Percentiles rank a stretch among this genome's conserved stretches.
Evolutionary conservation across 2,888 invertebrate species (phyloP).

Genomic region (Gisinianus flammeolus): DNA sequence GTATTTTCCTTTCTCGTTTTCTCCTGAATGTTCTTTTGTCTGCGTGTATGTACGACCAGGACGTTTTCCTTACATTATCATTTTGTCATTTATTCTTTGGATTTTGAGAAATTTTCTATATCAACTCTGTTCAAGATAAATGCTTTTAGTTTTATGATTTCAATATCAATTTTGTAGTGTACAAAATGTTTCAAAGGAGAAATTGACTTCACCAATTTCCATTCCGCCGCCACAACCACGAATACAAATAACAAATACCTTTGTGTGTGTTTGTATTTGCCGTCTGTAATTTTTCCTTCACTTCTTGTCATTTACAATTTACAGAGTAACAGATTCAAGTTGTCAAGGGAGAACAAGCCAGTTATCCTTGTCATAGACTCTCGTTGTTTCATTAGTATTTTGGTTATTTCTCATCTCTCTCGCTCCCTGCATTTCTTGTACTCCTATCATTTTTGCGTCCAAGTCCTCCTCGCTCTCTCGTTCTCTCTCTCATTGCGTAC

Average conservation of each 20-base stretch:
- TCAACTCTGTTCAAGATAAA: not conserved
- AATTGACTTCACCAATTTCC: too few species aligned
- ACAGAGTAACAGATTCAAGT: not conserved
- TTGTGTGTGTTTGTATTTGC: not conserved
- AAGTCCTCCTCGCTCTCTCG: too few species aligned
- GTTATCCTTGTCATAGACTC: not conserved
- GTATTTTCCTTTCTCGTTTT: not conserved
- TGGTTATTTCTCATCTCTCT: not conserved
- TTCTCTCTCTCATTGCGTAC: not conserved
- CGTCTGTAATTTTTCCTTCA: not conserved
- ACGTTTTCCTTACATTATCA: not conserved
- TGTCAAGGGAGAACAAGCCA: not conserved
- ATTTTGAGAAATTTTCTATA: not conserved
- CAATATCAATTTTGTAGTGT: not conserved
- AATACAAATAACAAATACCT: too few species aligned
- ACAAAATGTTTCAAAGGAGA: too few species aligned
- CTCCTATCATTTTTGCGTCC: not conserved
- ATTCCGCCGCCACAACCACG: too few species aligned
- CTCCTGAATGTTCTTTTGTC: not conserved
- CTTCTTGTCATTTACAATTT: not conserved
- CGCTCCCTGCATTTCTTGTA: not conserved
- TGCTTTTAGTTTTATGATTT: not conserved
- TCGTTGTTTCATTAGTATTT: not conserved
- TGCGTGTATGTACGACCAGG: not conserved
- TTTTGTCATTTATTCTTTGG: not conserved